Conservation (phyloP, 1,140 invertebrate genomes). For the Ostrea denselamellosa region DNA sequence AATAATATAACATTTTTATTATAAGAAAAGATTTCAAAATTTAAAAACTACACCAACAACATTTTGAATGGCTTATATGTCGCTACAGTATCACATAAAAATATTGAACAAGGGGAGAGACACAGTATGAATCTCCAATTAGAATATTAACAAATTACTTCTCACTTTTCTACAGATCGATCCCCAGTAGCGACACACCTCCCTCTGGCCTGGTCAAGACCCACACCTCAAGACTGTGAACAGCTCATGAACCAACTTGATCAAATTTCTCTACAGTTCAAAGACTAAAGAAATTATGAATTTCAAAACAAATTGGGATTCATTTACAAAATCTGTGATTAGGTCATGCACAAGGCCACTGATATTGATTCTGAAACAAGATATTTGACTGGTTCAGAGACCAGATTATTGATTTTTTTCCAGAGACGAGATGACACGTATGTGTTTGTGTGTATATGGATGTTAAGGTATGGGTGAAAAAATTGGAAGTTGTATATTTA, state of each 20-base stretch:
- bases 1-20: too few species aligned
- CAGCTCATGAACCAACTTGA: slow-evolving; percentile 69
- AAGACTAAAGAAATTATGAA: background rate
- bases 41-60: too few species aligned
- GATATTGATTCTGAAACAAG: background rate
- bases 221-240: slow-evolving; percentile 63
- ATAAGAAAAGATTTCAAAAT: too few species aligned
- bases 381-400: background rate
- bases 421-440: too few species aligned
- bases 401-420: background rate
- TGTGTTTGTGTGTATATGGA: too few species aligned
- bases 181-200: slow-evolving; percentile 71
- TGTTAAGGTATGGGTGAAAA: too few species aligned
- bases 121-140: too few species aligned
- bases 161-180: slow-evolving; percentile 68
- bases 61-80: too few species aligned
- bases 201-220: slow-evolving; percentile 75
- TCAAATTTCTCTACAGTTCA: slow-evolving; percentile 54
- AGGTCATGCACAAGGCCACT: background rate
- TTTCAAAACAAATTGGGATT: background rate
- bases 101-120: too few species aligned
- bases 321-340: background rate
- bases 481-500: too few species aligned
- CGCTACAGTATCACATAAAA: too few species aligned
- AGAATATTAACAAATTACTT: background rate